phyloP scores from a whole-genome alignment of 2,797 vertebrate species.

The Hippopotamyrus pictus region DNA sequence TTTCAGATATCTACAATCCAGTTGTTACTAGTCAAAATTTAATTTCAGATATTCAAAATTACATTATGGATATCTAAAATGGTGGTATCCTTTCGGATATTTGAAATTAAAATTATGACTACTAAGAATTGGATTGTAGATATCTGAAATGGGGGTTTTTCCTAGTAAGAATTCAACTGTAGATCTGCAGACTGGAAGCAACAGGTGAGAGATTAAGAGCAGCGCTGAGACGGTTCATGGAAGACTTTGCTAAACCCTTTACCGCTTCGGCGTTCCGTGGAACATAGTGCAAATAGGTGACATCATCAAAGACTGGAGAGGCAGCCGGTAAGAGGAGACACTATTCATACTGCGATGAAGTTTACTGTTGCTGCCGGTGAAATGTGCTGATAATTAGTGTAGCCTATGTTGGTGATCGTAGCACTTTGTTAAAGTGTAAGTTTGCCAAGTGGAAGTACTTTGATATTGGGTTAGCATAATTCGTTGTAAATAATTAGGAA shows the following conservation, averaged over 20 bases:
- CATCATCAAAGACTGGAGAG: neutral
- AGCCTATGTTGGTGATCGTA: neutral
- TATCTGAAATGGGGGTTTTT: no score
- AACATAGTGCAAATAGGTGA: neutral
- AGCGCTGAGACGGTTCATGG: neutral
- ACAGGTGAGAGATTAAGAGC: neutral
- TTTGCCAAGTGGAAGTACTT: neutral
- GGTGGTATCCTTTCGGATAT: no score
- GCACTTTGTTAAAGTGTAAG: neutral
- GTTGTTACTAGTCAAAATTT: no score
- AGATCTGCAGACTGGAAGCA: neutral
- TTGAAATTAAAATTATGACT: no score
- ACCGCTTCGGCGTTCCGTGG: neutral
- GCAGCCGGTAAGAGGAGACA: neutral
- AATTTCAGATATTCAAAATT: no score
- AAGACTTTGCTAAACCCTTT: neutral
- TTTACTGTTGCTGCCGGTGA: neutral
- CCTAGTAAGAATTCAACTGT: no score
- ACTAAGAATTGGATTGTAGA: no score
- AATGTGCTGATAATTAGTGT: neutral
- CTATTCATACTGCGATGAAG: neutral
- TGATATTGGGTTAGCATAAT: neutral
- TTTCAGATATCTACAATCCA: no score
- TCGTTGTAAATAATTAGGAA: neutral
- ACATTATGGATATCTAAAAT: no score